Evolutionary conservation across 1,140 invertebrate genomes (phyloP).

Genomic region (Sipha flava): DNA sequence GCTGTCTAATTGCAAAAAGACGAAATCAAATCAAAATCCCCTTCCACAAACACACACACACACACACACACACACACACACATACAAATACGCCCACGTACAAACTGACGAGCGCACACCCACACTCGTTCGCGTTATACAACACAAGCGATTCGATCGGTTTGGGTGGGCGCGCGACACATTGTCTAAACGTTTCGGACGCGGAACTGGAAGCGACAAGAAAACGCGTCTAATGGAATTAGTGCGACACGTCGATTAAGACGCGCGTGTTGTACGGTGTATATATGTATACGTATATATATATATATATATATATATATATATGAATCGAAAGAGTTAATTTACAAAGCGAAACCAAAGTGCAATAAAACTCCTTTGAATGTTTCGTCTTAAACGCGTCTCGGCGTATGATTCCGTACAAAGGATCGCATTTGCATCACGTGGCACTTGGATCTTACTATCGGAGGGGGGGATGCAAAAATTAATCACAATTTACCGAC

Average conservation of each 20-base stretch:
- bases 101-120: not conserved
- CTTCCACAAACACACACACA: not conserved
- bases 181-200: constrained; percentile 25
- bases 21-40: constrained; percentile 24
- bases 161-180: not conserved
- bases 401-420: no score
- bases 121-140: not conserved
- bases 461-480: no score
- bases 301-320: not conserved
- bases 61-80: not conserved
- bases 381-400: not conserved
- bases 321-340: not conserved
- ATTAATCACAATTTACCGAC: no score
- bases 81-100: not conserved
- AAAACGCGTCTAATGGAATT: not conserved
- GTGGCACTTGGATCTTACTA: no score
- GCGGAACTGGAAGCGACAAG: not conserved
- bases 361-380: not conserved
- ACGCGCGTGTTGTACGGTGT: not conserved
- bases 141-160: not conserved
- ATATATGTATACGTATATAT: not conserved
- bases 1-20: constrained; percentile 24
- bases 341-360: not conserved
- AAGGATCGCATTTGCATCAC: no score
- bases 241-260: not conserved